phyloP scores from a whole-genome alignment of 2,888 invertebrate genomes.

The Gastracanthus pulcherrimus region DNA sequence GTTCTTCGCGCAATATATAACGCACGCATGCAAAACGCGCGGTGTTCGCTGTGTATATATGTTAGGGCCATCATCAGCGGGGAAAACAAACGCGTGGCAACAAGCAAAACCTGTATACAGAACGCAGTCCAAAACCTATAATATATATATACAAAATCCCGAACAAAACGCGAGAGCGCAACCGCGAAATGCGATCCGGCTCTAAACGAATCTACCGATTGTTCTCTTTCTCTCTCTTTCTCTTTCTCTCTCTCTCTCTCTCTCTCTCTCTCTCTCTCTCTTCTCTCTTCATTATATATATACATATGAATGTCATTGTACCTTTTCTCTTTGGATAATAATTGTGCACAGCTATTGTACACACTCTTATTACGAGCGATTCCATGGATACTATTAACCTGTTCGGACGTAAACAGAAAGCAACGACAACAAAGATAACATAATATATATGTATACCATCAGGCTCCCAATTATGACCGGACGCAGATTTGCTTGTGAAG shows the following conservation, averaged over 20 bases:
- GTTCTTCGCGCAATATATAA: background rate
- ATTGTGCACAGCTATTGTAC: constrained; percentile 6
- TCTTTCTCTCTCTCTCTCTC: too few relatives aligned
- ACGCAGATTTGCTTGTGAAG: constrained; percentile 1
- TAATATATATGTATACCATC: too few relatives aligned
- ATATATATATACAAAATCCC: too few relatives aligned
- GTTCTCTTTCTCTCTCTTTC: too few relatives aligned
- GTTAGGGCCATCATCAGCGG: constrained; percentile 10
- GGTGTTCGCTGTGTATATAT: too few relatives aligned
- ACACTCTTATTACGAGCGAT: background rate
- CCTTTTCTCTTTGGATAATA: constrained; percentile 29
- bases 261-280: too few relatives aligned
- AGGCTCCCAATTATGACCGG: constrained; percentile 22
- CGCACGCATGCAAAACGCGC: background rate
- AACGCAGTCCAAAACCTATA: background rate
- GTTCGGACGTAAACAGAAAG: background rate
- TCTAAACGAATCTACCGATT: too few relatives aligned
- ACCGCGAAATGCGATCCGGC: background rate
- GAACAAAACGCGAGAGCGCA: constrained; percentile 32
- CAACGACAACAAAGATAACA: background rate
- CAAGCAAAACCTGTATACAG: background rate
- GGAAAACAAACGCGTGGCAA: background rate
- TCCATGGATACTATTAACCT: background rate
- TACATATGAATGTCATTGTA: constrained; percentile 18
- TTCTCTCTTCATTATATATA: background rate